Conservation (phyloP, 2,888 invertebrate genomes). For the Agelastica alni region DNA sequence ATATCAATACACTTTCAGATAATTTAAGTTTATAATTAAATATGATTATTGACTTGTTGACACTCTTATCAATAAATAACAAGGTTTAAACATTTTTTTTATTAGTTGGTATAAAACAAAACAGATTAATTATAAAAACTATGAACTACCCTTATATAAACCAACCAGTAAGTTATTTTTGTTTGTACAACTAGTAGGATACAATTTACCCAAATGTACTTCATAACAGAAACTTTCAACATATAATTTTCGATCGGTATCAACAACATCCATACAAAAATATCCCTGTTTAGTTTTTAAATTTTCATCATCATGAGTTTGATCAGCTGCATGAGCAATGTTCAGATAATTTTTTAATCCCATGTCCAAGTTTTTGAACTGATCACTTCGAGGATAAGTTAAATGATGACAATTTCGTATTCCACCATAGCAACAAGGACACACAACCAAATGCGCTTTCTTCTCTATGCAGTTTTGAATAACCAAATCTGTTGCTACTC, state of each 20-base stretch:
- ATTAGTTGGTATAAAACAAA: too few species aligned
- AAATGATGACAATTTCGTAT: conserved; percentile 80
- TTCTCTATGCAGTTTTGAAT: conserved; percentile 78
- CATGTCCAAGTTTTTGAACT: conserved; percentile 54
- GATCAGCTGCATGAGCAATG: conserved; percentile 90
- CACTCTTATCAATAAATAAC: too few species aligned
- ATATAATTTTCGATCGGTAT: conserved; percentile 78
- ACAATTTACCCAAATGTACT: conserved; percentile 75
- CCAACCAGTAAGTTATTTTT: conserved; percentile 89
- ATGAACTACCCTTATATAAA: conserved; percentile 34
- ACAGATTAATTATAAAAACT: background rate
- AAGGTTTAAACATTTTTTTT: too few species aligned
- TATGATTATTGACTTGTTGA: too few species aligned
- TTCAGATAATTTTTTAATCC: conserved; percentile 63
- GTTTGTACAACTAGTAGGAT: conserved; percentile 84
- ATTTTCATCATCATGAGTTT: conserved; percentile 79
- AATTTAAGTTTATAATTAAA: too few species aligned
- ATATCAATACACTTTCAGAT: too few species aligned
- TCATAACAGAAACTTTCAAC: conserved; percentile 77
- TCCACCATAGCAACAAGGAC: conserved; percentile 94
- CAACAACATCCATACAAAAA: conserved; percentile 85
- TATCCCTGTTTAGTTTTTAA: conserved; percentile 75
- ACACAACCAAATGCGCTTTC: conserved; percentile 82
- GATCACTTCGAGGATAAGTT: conserved; percentile 79
- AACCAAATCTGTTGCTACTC: conserved; percentile 91